Evolutionary conservation across 2,888 invertebrate species (phyloP), one percentile per base, ranked within the genome.

Genomic region (Lutraria lutraria): DNA sequence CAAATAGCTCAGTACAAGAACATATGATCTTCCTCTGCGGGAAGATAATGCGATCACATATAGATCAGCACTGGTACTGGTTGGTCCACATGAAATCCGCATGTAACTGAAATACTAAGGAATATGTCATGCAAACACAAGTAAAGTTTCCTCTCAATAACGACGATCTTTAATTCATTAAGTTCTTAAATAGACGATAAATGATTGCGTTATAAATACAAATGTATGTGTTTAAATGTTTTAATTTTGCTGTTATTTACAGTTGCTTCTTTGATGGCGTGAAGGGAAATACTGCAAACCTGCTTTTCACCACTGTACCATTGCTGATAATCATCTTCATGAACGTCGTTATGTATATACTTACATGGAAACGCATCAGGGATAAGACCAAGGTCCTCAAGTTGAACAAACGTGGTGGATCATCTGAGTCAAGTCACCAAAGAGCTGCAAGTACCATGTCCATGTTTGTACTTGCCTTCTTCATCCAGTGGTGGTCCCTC

Each of bases 181-280:
- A 43, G 43, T 43, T 2, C 43, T 43, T 43, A 43, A 43, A 2
- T 43, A 8, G 43, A 43, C 43, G 8, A 4, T 43, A 43, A 43
- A 43, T 43, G n/a, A 43, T 8, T 43, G 43, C 43, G 8, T 2
- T 43, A 43, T 43, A n/a, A n/a, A n/a, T n/a, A n/a, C n/a, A n/a
- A n/a, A 4, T 43, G 43, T 43, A 4, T 2, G 8, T 43, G 43
- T 43, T 43, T 43, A 2, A 43, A 4, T 43, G 43, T 8, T 15
- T 3, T 2, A 8, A 56, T 12, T 16, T 56, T 56, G 53, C 12
- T 56, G 8, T 68, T 68, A 25, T 68, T 90, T 92, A 34, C 91
- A 93, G 93, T 82, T 93, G 93, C 76, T 92, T 90, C 76, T 93
- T 92, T 81, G 93, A 93, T 81, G 92, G 90, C 4, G 90, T 93